Conservation (phyloP, 2,113 vertebrate species). For the Progne subis region DNA sequence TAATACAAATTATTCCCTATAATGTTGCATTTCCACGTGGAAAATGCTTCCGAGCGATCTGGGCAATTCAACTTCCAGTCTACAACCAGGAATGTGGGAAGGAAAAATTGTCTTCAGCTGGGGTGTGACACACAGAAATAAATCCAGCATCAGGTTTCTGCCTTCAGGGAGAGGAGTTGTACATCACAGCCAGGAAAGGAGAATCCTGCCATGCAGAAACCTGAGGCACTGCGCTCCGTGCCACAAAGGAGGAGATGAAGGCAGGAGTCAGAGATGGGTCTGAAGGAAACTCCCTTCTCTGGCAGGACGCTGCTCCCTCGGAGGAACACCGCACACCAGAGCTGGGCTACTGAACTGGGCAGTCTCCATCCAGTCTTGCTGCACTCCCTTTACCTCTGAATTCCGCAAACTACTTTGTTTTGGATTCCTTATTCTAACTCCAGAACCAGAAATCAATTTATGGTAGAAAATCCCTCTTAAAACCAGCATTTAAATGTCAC, state of each 20-base stretch:
- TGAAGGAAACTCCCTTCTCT: background rate
- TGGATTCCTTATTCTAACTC: background rate
- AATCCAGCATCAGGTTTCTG: background rate
- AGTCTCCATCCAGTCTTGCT: background rate
- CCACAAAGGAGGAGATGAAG: background rate
- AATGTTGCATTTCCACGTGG: too few relatives aligned
- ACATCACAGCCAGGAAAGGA: background rate
- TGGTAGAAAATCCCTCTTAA: background rate
- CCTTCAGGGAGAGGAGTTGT: background rate
- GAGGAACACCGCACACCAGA: background rate
- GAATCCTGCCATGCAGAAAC: background rate
- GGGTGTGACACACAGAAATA: background rate
- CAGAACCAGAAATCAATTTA: background rate
- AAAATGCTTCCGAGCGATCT: background rate
- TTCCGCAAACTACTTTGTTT: background rate
- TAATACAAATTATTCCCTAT: background rate
- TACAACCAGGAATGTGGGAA: background rate
- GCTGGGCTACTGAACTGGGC: background rate
- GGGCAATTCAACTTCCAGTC: background rate
- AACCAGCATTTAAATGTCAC: background rate
- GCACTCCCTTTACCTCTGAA: background rate
- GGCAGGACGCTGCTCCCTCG: background rate
- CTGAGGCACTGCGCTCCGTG: background rate
- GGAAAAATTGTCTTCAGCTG: background rate
- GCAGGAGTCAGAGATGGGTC: background rate